Conservation (phyloP, 2,113 vertebrate species). For the Proteles cristata region DNA sequence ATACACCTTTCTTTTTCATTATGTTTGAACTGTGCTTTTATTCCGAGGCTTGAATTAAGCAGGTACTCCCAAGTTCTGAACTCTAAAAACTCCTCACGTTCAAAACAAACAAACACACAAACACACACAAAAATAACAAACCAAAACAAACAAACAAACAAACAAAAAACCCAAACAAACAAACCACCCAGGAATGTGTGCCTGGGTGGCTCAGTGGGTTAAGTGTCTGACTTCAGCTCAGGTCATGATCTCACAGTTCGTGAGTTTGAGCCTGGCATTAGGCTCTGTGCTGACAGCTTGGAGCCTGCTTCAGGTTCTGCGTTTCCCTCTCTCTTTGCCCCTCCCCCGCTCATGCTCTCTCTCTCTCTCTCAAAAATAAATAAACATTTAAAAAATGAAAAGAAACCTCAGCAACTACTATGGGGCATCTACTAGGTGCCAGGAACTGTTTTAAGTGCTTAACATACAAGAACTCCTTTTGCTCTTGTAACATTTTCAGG, state of each 20-base stretch:
- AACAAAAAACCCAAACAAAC: no score
- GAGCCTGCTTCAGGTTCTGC: no score
- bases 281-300: no score
- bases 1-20: background rate
- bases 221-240: no score
- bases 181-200: no score
- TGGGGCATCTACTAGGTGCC: background rate
- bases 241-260: no score
- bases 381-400: background rate
- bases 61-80: slow-evolving; percentile 34
- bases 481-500: slow-evolving; percentile 23
- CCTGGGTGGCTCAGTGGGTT: background rate
- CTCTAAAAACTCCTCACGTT: background rate
- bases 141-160: no score
- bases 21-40: slow-evolving; percentile 3
- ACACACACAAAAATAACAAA: no score
- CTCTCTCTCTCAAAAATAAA: background rate
- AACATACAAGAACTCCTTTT: background rate
- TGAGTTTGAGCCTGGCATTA: no score
- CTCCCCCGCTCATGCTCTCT: no score
- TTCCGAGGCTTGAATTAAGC: slow-evolving; percentile 10
- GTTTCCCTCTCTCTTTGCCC: no score
- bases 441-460: slow-evolving; percentile 3
- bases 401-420: background rate
- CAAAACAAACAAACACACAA: no score